These are phyloP conservation scores for Dasypogon diadema DNA, from an alignment of 2,888 invertebrate genomes.

Conservation along the genomic window DNA sequence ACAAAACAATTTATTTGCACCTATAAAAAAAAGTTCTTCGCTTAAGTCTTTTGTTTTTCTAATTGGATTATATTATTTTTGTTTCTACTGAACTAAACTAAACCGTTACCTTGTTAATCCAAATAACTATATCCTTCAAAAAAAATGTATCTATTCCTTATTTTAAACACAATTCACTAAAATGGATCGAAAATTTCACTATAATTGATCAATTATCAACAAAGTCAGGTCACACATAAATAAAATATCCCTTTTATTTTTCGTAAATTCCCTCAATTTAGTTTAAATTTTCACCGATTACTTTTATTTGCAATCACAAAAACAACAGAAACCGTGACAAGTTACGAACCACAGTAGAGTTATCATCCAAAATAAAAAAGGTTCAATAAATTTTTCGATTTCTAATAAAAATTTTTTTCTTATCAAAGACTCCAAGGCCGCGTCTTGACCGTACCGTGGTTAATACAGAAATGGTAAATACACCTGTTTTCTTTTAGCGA, in stretches of 20 bases:
- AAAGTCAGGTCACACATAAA: constrained; percentile 13
- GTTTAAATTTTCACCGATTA: background rate
- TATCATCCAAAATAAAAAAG: background rate
- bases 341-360: background rate
- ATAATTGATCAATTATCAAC: too few species aligned
- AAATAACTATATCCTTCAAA: constrained; percentile 29
- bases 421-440: constrained; percentile 58
- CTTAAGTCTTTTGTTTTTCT: constrained; percentile 42
- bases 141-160: too few species aligned
- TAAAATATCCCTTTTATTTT: constrained; percentile 14
- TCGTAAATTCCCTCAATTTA: background rate
- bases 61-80: too few species aligned
- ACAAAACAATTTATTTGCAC: too few species aligned
- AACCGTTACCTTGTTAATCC: too few species aligned
- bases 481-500: constrained; percentile 70
- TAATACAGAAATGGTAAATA: constrained; percentile 69
- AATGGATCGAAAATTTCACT: too few species aligned
- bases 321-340: constrained; percentile 4
- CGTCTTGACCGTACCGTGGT: constrained; percentile 69
- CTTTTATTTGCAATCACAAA: background rate
- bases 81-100: too few species aligned
- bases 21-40: constrained; percentile 34
- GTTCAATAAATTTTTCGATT: constrained; percentile 2
- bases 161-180: too few species aligned
- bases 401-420: constrained; percentile 20